Base-by-base conservation (phyloP, 2,113 vertebrate species). In the Silurus meridionalis region DNA sequence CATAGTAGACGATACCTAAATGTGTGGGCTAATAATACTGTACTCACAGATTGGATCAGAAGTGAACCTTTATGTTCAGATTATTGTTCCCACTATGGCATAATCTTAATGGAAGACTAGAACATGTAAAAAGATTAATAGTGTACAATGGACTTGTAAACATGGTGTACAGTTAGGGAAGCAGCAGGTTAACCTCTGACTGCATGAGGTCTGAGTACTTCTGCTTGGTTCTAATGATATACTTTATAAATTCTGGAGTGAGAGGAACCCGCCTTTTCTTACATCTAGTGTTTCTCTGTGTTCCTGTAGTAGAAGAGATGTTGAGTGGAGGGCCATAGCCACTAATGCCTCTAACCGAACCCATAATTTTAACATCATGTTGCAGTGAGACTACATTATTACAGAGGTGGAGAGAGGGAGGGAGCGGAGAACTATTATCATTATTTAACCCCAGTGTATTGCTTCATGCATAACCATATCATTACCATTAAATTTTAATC, bases 401-500 rank as follows among this genome's bases (percentile, higher is more conserved):
- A 93, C 91, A 93, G 91, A 93, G 94, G 91, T 91, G 81, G 78
- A 28, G 82, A 74, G 84, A 64, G 89, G 84, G 89, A 90, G 89
- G 86, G 84, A 86, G 90, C 37, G 79, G 87, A 87, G 89, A 90
- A 84, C 90, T 89, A 92, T 94, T 93, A 92, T 93, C 92, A 91
- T 93, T 91, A 92, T 90, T 93, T 91, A 93, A 93, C 89, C 91
- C 89, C 87, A 88, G 88, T 90, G 88, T 87, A 86, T 92, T 92
- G 85, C 86, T 86, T 91, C 89, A 84, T 92, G 92, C 90, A 89
- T 92, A 93, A 94, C 87, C 90, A 90, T 92, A 91, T 87, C 87
- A 92, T 94, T 94, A 92, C 89, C 92, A 92, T 92, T 91, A 90
- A 88, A 93, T 92, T 91, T 94, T 90, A 94, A 95, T 94, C 90